These are phyloP conservation scores for Brenthis hecate DNA, from an alignment of 2,888 invertebrate species.

Conservation along the genomic window DNA sequence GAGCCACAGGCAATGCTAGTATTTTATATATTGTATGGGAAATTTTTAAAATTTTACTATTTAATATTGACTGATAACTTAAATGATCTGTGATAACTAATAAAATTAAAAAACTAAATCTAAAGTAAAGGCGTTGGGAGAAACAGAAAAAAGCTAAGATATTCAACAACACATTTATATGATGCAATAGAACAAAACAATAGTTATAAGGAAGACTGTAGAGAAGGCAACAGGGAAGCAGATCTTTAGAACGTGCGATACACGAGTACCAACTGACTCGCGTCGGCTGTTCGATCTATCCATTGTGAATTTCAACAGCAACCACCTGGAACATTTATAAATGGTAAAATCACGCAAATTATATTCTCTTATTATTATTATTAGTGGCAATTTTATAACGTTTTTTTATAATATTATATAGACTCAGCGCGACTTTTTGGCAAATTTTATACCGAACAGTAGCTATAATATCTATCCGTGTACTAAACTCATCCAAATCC, in stretches of 20 bases:
- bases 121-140: not conserved
- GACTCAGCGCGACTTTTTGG: too few species aligned
- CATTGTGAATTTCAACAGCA: constrained; percentile 62
- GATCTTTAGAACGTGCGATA: constrained; percentile 55
- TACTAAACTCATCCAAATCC: too few species aligned
- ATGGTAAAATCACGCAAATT: not conserved
- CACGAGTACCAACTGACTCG: constrained; percentile 49
- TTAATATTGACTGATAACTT: not conserved
- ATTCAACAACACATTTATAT: constrained; percentile 52
- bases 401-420: too few species aligned
- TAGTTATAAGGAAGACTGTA: constrained; percentile 62
- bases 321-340: constrained; percentile 54
- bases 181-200: constrained; percentile 67
- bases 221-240: constrained; percentile 68
- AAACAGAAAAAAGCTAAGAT: constrained; percentile 37
- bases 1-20: too few species aligned
- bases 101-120: not conserved
- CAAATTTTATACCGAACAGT: too few species aligned
- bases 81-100: not conserved
- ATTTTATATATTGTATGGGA: not conserved
- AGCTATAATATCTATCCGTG: too few species aligned
- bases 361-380: not conserved
- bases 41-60: too few species aligned
- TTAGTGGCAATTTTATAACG: too few species aligned
- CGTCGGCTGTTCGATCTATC: constrained; percentile 48